Conservation (phyloP, 1,140 invertebrate species). For the Hermetia illucens region DNA sequence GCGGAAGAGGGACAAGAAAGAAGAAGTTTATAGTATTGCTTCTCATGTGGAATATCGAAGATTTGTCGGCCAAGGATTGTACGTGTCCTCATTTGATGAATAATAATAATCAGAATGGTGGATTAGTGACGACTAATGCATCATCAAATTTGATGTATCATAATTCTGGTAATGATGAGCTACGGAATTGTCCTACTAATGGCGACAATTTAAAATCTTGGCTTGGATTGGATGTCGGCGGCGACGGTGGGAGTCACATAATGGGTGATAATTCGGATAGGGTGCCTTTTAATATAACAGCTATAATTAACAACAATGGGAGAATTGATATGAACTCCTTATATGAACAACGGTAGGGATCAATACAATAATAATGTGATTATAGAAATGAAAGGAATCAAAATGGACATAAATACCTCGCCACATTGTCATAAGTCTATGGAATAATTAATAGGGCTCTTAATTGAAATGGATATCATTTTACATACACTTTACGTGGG, state of each 20-base stretch:
- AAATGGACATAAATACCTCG: no score
- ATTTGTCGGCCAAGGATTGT: conserved; percentile 27
- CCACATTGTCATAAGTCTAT: no score
- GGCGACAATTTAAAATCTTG: conserved; percentile 10
- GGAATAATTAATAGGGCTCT: no score
- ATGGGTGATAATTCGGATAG: not conserved
- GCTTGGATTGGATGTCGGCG: conserved; percentile 8
- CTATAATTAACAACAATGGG: conserved; percentile 3
- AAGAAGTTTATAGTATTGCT: no score
- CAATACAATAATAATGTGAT: conserved; percentile 18
- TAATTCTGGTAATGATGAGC: not conserved
- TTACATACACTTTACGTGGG: no score
- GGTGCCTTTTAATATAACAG: not conserved
- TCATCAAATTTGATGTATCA: not conserved
- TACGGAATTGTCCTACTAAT: not conserved
- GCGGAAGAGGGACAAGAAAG: no score
- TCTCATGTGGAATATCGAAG: conserved; percentile 30
- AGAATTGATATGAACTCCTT: conserved; percentile 4
- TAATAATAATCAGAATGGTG: conserved; percentile 1
- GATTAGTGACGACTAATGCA: not conserved
- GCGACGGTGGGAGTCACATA: not conserved
- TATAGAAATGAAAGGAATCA: conserved; percentile 26
- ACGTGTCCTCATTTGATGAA: conserved; percentile 17
- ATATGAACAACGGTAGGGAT: conserved; percentile 8
- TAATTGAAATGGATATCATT: no score